Base-by-base conservation (phyloP, 2,797 vertebrate species). In the Poecilia gillii region DNA sequence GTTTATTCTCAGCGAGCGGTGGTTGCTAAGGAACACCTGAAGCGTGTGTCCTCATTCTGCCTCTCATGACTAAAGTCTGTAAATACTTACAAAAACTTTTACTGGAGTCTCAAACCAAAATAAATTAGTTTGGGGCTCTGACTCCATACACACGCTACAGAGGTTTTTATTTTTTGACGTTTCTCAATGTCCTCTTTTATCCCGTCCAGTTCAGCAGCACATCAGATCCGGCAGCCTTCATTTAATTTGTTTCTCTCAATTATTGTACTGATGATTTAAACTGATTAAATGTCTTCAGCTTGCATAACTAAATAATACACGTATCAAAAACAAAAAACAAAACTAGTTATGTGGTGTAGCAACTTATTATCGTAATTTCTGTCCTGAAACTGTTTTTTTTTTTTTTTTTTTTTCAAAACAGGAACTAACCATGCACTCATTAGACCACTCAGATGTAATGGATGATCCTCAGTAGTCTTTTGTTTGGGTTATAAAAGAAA, bases 21-120 rank as follows among this genome's bases (percentile, higher is more conserved):
- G 3, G 93, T 94, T 95, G 93, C 92, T 93, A 89, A 90, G 94
- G 86, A 92, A 92, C 91, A 81, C 85, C 66, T 84, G 77, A 87
- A 81, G 80, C 49, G 1, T 81, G 53, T 83, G 85, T 81, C 82
- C 77, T 84, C 77, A 62, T 39, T 76, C 74, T 85, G 45, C 51
- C 51, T 84, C 72, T 73, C 73, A 47, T 55, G 59, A 84, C 70
- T 76, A 20, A 84, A 84, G 75, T 84, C 64, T 64, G 23, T 76
- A 45, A 80, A 76, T 66, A 77, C 77, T 80, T 86, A 74, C 45
- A 79, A 81, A 64, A 59, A 45, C 47, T 72, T 84, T 76, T 39
- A 72, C n/a, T n/a, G 7, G 16, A 59, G 11, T 46, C 49, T 77
- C 55, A 53, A 74, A 71, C 4, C 20, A 31, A 55, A 72, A 64